Percentiles rank a stretch among this genome's conserved stretches.
Evolutionary conservation across 1,140 invertebrate species (phyloP).

Genomic region (Araneus ventricosus): DNA sequence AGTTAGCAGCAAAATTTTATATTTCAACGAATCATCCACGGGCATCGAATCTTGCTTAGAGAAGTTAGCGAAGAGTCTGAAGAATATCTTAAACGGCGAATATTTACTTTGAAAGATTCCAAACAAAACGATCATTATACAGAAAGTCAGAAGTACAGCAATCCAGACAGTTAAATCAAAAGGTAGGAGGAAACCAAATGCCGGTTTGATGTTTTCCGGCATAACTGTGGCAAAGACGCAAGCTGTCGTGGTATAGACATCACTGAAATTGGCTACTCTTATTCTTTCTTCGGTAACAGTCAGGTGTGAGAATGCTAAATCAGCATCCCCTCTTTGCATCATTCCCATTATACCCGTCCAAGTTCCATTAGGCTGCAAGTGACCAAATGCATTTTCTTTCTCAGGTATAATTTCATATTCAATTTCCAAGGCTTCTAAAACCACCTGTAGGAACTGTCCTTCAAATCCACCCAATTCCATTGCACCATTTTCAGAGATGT

Average conservation of each 20-base stretch:
- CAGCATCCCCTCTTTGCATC: neutral
- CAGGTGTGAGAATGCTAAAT: neutral
- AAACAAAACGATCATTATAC: neutral
- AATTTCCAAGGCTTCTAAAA: neutral
- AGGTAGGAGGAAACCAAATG: neutral
- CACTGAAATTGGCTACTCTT: neutral
- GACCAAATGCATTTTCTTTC: neutral
- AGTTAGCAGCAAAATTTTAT: neutral
- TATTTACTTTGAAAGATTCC: neutral
- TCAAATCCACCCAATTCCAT: neutral
- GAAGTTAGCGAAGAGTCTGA: neutral
- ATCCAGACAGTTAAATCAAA: neutral
- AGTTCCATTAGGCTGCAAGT: neutral
- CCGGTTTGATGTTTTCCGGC: neutral
- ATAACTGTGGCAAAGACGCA: neutral
- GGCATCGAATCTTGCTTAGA: neutral
- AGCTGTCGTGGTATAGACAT: neutral
- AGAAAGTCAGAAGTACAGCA: neutral
- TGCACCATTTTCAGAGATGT: too few species aligned
- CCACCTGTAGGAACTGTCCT: neutral
- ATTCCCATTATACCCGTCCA: conserved; percentile 10
- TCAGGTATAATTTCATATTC: neutral
- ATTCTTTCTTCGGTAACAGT: neutral
- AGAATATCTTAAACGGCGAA: neutral
- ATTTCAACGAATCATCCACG: neutral